Conservation (phyloP, 2,113 vertebrate species). For the Bubalus kerabau region DNA sequence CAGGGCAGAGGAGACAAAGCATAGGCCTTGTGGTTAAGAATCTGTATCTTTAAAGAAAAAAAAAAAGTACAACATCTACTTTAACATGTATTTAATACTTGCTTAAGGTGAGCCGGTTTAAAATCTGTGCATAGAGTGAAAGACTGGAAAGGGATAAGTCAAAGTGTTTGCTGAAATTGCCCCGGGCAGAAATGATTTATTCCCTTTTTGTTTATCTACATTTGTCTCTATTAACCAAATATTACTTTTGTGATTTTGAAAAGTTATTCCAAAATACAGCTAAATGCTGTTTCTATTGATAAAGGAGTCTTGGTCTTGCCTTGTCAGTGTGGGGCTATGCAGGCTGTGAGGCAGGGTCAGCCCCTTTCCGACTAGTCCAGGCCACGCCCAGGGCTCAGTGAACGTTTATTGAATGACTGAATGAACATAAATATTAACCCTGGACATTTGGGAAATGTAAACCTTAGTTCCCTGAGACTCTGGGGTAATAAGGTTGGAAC, state of each 20-base stretch:
- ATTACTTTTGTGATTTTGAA: conserved; percentile 25
- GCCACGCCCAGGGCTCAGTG: background rate
- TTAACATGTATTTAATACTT: background rate
- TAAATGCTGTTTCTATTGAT: conserved; percentile 7
- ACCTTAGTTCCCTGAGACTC: conserved; percentile 5
- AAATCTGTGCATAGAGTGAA: background rate
- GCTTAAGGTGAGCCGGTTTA: background rate
- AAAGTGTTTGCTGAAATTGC: conserved; percentile 33
- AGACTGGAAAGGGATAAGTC: background rate
- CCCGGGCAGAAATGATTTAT: background rate
- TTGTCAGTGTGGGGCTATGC: background rate
- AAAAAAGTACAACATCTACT: background rate
- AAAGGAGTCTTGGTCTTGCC: background rate
- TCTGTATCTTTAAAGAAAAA: background rate
- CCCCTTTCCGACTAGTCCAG: background rate
- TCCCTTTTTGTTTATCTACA: conserved; percentile 3
- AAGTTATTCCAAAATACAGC: conserved; percentile 12
- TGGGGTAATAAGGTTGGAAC: background rate
- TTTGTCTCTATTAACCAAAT: conserved; percentile 39
- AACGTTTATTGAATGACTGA: background rate
- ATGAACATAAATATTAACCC: conserved; percentile 44
- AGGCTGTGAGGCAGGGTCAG: background rate
- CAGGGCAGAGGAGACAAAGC: background rate
- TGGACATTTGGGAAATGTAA: conserved; percentile 30
- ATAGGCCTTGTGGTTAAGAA: background rate